Percentiles rank a stretch among this genome's conserved stretches.
These are phyloP conservation scores for Brachionus calyciflorus DNA, from an alignment of 1,140 invertebrate genomes.

Conservation along the genomic window DNA sequence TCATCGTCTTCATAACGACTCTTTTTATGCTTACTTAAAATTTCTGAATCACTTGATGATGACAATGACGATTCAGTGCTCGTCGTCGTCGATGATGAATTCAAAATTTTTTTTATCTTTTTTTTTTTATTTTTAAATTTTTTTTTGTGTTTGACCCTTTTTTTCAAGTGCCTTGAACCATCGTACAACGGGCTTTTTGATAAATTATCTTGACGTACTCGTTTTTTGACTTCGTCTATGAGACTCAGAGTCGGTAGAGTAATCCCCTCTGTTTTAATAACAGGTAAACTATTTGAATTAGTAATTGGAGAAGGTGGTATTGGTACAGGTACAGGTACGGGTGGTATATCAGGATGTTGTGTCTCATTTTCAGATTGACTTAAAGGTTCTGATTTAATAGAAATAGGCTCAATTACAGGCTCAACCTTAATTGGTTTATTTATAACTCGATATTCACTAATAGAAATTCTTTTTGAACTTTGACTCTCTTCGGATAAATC, in stretches of 20 bases:
- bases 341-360: not conserved
- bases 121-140: slow-evolving; percentile 8
- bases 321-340: not conserved
- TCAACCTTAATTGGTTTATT: not conserved
- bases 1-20: too few relatives aligned
- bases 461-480: not conserved
- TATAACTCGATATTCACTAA: not conserved
- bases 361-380: not conserved
- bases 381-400: too few relatives aligned
- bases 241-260: not conserved
- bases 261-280: not conserved
- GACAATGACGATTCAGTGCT: too few relatives aligned
- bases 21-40: not conserved
- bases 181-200: too few relatives aligned
- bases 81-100: too few relatives aligned
- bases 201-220: not conserved
- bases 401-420: not conserved
- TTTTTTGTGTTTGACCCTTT: slow-evolving; percentile 11
- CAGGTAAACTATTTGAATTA: not conserved
- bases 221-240: not conserved
- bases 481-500: not conserved
- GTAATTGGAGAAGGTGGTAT: not conserved
- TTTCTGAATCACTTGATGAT: not conserved
- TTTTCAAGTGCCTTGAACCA: not conserved
- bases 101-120: slow-evolving; percentile 23